Base-by-base conservation (phyloP, 2,888 invertebrate species). In the Thecophora atra region DNA sequence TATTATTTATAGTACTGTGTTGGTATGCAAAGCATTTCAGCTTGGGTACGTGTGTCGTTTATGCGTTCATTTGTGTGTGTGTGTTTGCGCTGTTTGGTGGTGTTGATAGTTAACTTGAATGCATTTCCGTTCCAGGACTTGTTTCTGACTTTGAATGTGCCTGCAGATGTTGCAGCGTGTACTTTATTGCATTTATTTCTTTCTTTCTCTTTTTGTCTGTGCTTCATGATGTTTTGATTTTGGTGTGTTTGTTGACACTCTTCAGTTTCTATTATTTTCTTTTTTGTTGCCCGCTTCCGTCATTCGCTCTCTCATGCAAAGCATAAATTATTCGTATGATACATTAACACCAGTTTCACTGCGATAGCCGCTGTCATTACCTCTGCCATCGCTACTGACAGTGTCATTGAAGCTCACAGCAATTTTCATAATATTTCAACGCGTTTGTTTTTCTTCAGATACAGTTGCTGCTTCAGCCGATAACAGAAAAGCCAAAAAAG, bases 291-390 rank as follows among this genome's bases (percentile, higher is more conserved):
- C n/a, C n/a, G n/a, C n/a, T 37, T 51, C 7, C 37, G 21, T 17
- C 15, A 30, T 8, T 30, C 37, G 52, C 42, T 42, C 64, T 44
- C 3, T 37, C 58, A 67, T 47, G 67, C 67, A 67, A 67, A 44
- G 51, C 28, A 80, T 82, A 81, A 82, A 81, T 81, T 81, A 82
- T 81, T 82, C 82, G 80, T 76, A 81, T 80, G 81, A 80, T 80
- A 81, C 81, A 81, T 81, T 82, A 82, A 82, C 82, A 81, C 80
- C 70, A 67, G 70, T 56, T 69, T 65, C n/a, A 28, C 28, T 24
- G 68, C 71, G 17, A 30, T 13, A 30, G 26, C 17, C n/a, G n/a
- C n/a, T n/a, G n/a, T n/a, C n/a, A n/a, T n/a, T n/a, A n/a, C n/a
- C n/a, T 24, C 64, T 63, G 42, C 52, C 54, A 54, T 37, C n/a